Evolutionary conservation across 2,888 invertebrate genomes (phyloP).

Genomic region (Dione juno): DNA sequence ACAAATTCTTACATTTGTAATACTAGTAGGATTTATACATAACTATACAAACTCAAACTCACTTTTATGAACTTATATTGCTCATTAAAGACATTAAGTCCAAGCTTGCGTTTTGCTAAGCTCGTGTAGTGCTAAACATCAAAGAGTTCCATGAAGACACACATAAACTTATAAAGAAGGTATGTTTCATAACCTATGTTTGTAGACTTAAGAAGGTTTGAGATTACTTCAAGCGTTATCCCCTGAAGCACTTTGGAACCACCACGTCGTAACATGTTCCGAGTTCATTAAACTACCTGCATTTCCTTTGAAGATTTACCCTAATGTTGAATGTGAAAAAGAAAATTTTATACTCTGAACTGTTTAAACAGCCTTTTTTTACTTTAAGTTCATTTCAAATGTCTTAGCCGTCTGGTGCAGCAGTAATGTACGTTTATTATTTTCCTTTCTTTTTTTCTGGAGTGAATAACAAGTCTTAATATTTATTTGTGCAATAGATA

Average conservation of each 20-base stretch:
- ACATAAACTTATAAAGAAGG: slow-evolving; percentile 31
- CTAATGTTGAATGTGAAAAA: slow-evolving; percentile 12
- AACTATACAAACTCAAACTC: too few species aligned
- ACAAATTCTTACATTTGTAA: too few species aligned
- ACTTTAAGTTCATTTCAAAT: neutral
- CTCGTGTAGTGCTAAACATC: slow-evolving; percentile 31
- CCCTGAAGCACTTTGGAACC: slow-evolving; percentile 33
- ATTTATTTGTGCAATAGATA: too few species aligned
- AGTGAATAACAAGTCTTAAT: too few species aligned
- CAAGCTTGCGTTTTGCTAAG: slow-evolving; percentile 12
- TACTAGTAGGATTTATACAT: too few species aligned
- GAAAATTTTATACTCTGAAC: slow-evolving; percentile 6
- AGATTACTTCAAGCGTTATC: slow-evolving; percentile 36
- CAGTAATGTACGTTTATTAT: neutral
- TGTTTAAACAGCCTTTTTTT: neutral
- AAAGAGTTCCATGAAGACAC: slow-evolving; percentile 30
- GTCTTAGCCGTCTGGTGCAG: neutral
- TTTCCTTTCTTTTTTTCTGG: neutral
- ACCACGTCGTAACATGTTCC: slow-evolving; percentile 19
- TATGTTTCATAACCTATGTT: slow-evolving; percentile 33
- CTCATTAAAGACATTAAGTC: neutral
- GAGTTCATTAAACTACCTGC: slow-evolving; percentile 35
- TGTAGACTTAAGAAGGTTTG: slow-evolving; percentile 30
- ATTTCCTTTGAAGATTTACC: slow-evolving; percentile 28
- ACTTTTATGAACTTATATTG: neutral